Base-by-base conservation (phyloP, 2,797 vertebrate genomes). In the Pogoniulus pusillus region DNA sequence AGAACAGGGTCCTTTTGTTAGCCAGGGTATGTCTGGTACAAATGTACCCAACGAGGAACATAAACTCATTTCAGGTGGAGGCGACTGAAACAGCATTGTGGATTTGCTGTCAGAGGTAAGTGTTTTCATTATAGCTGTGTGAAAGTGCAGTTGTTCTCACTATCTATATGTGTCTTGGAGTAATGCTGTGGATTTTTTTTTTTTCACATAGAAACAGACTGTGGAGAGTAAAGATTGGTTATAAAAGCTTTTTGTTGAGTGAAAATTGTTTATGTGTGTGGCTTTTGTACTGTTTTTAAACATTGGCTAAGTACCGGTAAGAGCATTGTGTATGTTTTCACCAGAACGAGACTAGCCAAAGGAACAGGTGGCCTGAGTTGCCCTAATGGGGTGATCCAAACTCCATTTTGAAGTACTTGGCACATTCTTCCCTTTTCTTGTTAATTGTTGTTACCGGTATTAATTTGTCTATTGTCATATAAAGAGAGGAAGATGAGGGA, bases 1-100 rank as follows among this genome's bases (percentile, higher is more conserved):
- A 57, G 34, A 69, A 12, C 30, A 12, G 16, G 24, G n/a, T 26
- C 3, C 20, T 71, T 62, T 4, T 16, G 9, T 54, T 47, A 53
- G 16, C 5, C 12, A 17, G 6, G 13, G 1, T 59, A 9, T 24
- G 13, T 30, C 12, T 54, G 7, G 11, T 17, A 15, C 3, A 26
- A n/a, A 37, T 69, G 27, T 3, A 49, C 7, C 9, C n/a, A 23
- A 9, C 26, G 26, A 12, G 0, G 0, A 70, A 2, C 19, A 7
- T 27, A 34, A 82, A 11, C 29, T 62, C 23, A 24, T 24, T 49
- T 49, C 47, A 49, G 23, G 22, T 13, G 23, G 47, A 24, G 23
- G 47, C 9, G 23, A 49, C 47, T 49, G 7, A 22, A 87, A 29
- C 16, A 39, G 20, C 2, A 1, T 12, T 0, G 1, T 34, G 23